Base-by-base conservation (phyloP, 1,140 invertebrate genomes). In the Drosophila mauritiana region DNA sequence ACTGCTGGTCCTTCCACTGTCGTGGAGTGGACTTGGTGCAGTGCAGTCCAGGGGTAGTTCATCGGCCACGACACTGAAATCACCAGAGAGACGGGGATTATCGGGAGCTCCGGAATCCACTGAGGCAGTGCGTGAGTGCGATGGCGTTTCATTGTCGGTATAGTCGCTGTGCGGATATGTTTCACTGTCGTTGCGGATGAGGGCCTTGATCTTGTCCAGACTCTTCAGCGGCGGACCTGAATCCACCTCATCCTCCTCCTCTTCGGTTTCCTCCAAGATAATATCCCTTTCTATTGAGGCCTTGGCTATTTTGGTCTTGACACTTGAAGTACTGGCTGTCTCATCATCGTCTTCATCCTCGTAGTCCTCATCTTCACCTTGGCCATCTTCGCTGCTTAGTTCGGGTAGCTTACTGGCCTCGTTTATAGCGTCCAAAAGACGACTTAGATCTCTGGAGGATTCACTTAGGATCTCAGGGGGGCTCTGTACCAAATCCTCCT, bases 11-110 rank as follows among this genome's bases (percentile, higher is more conserved):
- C 78, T 49, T 36, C 83, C 83, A 34, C 83, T 88, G 52, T 90
- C 90, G 25, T 80, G 76, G 13, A 78, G n/a, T 1, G 90, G 80
- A 78, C 80, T 91, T 0, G 82, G 67, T 31, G 31, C 31, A n/a
- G 59, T 80, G 72, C 58, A 75, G 13, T 89, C 84, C 56, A 88
- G 40, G 4, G 85, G 80, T 10, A 91, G 37, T 25, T 91, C 90
- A 49, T 91, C 90, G n/a, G 80, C 65, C 15, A 91, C 67, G 46
- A 91, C 73, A 69, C 90, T 91, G 63, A 85, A 91, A 91, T 90
- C 74, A 75, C 43, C 53, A 42, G 68, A 36, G 20, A 70, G 40
- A 40, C 70, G 75, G 7, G 42, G 55, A 43, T 69, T 73, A 45
- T 48, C 46, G 27, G 59, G 42, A 27, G 46, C 17, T 25, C 75